A percentile compares a stretch with the other conserved stretches of the same genome.
These are phyloP conservation scores for Acleris laterana DNA, from an alignment of 2,888 invertebrate genomes.

Conservation along the genomic window DNA sequence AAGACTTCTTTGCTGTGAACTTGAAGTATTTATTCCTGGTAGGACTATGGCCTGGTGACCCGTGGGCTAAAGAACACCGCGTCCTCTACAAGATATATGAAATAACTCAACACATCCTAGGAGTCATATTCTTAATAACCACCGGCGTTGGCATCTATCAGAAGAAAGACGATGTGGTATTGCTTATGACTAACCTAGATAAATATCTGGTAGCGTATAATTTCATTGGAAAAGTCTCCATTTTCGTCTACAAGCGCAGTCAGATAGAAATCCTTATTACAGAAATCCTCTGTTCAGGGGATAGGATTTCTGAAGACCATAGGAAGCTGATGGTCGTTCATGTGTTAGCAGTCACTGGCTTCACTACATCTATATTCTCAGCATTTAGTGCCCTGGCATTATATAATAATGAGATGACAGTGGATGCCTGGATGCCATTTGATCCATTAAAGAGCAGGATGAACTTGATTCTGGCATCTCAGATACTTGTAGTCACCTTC, in stretches of 20 bases:
- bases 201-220: constrained; percentile 61
- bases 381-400: constrained; percentile 54
- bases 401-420: constrained; percentile 57
- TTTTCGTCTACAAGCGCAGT: constrained; percentile 56
- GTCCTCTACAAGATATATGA: constrained; percentile 59
- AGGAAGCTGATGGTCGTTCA: constrained; percentile 57
- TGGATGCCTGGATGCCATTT: constrained; percentile 73
- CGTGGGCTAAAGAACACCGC: constrained; percentile 45
- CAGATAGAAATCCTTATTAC: constrained; percentile 53
- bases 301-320: constrained; percentile 52
- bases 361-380: constrained; percentile 47
- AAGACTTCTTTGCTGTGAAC: constrained; percentile 64
- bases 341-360: constrained; percentile 48
- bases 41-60: constrained; percentile 65
- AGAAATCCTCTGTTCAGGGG: constrained; percentile 63
- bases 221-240: constrained; percentile 58
- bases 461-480: constrained; percentile 53
- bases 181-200: constrained; percentile 62
- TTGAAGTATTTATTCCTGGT: constrained; percentile 61
- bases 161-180: constrained; percentile 51
- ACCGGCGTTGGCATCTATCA: constrained; percentile 59
- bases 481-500: constrained; percentile 54
- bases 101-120: constrained; percentile 47
- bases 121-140: constrained; percentile 51
- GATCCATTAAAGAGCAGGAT: constrained; percentile 55